These are phyloP conservation scores for Lagria hirta DNA, from an alignment of 2,888 invertebrate genomes.

Conservation along the genomic window DNA sequence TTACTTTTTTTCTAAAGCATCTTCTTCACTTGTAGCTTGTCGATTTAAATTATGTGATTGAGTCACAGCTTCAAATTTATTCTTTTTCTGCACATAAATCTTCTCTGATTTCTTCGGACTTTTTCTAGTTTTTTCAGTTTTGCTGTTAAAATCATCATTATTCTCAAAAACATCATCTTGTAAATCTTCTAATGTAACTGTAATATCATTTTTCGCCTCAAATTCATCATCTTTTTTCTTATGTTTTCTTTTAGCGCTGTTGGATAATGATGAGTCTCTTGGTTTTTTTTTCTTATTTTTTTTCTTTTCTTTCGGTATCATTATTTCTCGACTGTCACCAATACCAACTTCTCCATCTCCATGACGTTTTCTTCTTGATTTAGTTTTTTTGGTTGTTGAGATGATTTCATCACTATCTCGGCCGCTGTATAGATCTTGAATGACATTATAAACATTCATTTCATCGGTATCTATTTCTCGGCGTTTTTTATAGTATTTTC, in stretches of 20 bases:
- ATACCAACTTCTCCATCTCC: constrained; percentile 38
- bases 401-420: constrained; percentile 48
- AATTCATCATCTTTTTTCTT: constrained; percentile 50
- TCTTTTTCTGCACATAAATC: constrained; percentile 52
- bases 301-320: constrained; percentile 53
- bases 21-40: constrained; percentile 38
- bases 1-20: constrained; percentile 37
- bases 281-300: constrained; percentile 54
- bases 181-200: constrained; percentile 52
- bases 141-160: constrained; percentile 40
- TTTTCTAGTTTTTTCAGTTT: constrained; percentile 43
- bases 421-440: constrained; percentile 48
- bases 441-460: constrained; percentile 51
- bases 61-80: constrained; percentile 48
- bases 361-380: constrained; percentile 51
- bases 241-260: constrained; percentile 44
- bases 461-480: constrained; percentile 52
- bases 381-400: constrained; percentile 48
- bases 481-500: constrained; percentile 49
- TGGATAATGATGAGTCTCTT: constrained; percentile 46
- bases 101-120: constrained; percentile 50
- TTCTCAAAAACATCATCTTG: constrained; percentile 55
- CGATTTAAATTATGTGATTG: constrained; percentile 36
- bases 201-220: constrained; percentile 50
- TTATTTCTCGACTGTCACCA: constrained; percentile 54